Percentiles rank a stretch among this genome's conserved stretches.
These are phyloP conservation scores for Riparia riparia DNA, from an alignment of 2,113 vertebrate genomes.

Conservation along the genomic window DNA sequence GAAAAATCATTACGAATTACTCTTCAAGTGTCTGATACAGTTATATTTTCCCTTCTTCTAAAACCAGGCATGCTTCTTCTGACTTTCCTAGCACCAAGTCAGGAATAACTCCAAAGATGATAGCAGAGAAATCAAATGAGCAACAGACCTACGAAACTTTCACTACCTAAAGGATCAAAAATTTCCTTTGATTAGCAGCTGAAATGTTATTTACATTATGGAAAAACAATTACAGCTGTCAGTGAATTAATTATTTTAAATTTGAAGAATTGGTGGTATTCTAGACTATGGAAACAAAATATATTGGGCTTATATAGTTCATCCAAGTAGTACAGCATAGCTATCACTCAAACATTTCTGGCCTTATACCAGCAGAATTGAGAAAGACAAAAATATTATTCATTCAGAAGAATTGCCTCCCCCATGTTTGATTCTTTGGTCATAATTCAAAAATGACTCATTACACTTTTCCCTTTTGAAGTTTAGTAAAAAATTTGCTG, in stretches of 20 bases:
- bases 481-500: neutral
- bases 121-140: neutral
- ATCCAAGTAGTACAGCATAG: neutral
- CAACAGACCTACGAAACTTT: neutral
- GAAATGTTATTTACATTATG: neutral
- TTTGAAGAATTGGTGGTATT: neutral
- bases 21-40: neutral
- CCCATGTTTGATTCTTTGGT: neutral
- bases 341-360: conserved; percentile 26
- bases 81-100: neutral
- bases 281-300: neutral
- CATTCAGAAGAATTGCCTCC: neutral
- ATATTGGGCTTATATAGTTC: neutral
- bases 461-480: neutral
- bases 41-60: neutral
- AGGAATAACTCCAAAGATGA: neutral
- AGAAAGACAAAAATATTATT: conserved; percentile 26
- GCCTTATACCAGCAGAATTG: neutral
- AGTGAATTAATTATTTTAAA: neutral
- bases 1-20: neutral
- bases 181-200: neutral
- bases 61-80: neutral
- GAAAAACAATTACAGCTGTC: neutral
- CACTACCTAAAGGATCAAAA: neutral
- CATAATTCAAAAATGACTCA: conserved; percentile 29